These are phyloP conservation scores for Sesamia inferens DNA, from an alignment of 2,888 invertebrate genomes.

Conservation along the genomic window DNA sequence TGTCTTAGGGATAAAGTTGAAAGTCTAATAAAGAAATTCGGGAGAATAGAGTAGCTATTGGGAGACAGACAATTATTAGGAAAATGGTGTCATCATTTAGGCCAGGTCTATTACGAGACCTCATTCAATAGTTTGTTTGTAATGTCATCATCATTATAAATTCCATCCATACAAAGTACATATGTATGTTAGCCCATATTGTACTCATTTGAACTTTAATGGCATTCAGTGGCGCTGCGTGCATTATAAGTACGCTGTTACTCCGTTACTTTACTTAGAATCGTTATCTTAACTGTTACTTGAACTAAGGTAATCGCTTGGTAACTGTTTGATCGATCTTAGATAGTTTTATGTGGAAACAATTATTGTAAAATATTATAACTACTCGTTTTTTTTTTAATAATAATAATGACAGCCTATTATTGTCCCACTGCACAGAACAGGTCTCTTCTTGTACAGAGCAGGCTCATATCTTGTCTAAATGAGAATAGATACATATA, in stretches of 20 bases:
- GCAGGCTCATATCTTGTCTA: not conserved
- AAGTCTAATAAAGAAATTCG: too few species aligned
- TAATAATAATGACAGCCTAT: not conserved
- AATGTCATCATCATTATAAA: conserved; percentile 6
- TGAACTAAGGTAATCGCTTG: conserved; percentile 32
- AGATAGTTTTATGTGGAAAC: not conserved
- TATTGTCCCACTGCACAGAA: not conserved
- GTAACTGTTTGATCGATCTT: not conserved
- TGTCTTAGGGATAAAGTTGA: too few species aligned
- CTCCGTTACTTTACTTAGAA: conserved; percentile 58
- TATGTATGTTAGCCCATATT: conserved; percentile 23
- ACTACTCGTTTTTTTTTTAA: too few species aligned
- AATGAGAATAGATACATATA: not conserved
- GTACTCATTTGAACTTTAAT: conserved; percentile 49
- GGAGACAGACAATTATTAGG: not conserved
- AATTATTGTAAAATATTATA: not conserved
- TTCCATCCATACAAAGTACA: conserved; percentile 15
- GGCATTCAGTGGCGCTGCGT: conserved; percentile 43
- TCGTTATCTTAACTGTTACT: conserved; percentile 44
- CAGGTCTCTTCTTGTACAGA: not conserved
- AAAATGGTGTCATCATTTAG: not conserved
- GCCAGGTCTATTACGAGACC: not conserved
- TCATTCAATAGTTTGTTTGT: conserved; percentile 6
- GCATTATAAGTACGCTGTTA: conserved; percentile 58
- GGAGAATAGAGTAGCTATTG: too few species aligned